These are phyloP conservation scores for Mus caroli DNA, from an alignment of 2,797 vertebrate species.

Conservation along the genomic window DNA sequence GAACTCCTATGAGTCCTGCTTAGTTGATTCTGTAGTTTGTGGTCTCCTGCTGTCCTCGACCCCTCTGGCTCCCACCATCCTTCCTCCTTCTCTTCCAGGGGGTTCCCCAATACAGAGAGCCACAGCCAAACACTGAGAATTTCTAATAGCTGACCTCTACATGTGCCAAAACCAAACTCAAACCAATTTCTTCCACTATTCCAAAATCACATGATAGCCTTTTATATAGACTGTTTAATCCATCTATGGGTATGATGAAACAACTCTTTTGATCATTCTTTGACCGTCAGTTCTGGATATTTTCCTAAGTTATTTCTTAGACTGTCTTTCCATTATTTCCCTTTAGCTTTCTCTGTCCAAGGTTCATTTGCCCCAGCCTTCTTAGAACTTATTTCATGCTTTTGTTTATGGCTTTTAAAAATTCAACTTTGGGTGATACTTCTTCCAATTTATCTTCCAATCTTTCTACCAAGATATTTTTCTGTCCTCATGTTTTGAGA, in stretches of 20 bases:
- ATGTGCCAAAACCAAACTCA: background rate
- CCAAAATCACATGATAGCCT: background rate
- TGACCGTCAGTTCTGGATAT: background rate
- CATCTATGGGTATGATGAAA: background rate
- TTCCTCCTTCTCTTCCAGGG: background rate
- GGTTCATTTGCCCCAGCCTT: background rate
- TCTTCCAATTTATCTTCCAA: constrained; percentile 7
- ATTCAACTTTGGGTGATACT: background rate
- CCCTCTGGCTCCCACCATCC: background rate
- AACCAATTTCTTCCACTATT: background rate
- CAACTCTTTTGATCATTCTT: background rate
- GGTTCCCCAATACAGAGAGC: background rate
- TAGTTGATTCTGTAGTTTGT: background rate
- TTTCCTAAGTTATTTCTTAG: constrained; percentile 14
- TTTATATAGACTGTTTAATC: background rate
- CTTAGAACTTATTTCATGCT: background rate
- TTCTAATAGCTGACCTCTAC: background rate
- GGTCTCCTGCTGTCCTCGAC: background rate
- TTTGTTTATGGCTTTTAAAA: constrained; percentile 43
- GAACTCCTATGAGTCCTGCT: background rate
- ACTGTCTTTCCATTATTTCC: background rate
- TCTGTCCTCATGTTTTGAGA: constrained; percentile 3
- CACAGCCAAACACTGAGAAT: background rate
- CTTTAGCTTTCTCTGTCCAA: background rate
- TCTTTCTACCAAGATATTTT: background rate